Evolutionary conservation across 2,888 invertebrate genomes (phyloP), one percentile per base, ranked within the genome.

Genomic region (Epistrophe eligans): DNA sequence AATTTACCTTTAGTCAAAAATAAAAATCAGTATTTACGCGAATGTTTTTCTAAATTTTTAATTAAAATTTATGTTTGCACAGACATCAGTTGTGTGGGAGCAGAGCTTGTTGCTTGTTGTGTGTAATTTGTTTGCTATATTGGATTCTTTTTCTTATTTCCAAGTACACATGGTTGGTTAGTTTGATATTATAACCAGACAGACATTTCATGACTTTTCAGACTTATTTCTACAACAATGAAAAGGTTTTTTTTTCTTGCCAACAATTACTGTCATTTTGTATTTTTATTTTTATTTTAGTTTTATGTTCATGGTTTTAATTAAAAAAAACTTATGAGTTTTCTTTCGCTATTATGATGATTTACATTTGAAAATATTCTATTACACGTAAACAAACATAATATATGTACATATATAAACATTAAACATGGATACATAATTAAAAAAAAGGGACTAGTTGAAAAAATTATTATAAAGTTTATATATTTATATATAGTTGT

Each of bases 41-140:
- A 74, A 87, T 87, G 87, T 87, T 82, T 87, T 82, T 70, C 87
- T 87, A 87, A 87, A 87, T 87, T 87, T 87, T 87, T 87, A 87
- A 87, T 87, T 87, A 87, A 87, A 87, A 82, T 83, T 48, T 62
- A 67, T 87, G 76, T 87, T 87, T 87, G 76, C 87, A 43, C 79
- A 87, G 87, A 82, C 87, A 62, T 4, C 19, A 58, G 64, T 32
- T 58, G 35, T 19, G 35, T 19, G 43, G 19, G n/a, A 13, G 79
- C 50, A 66, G 72, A 38, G 45, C 7, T 15, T 35, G 32, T 6
- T 58, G 24, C 24, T 24, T 24, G 24, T n/a, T 57, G 57, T 19
- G 10, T 70, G 64, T 79, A 40, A 64, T 62, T 71, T 71, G 79
- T 62, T 62, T 19, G 45, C n/a, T 38, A 38, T 13, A 50, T 13